Base-by-base conservation (phyloP, 2,888 invertebrate genomes). In the Bugulina stolonifera region DNA sequence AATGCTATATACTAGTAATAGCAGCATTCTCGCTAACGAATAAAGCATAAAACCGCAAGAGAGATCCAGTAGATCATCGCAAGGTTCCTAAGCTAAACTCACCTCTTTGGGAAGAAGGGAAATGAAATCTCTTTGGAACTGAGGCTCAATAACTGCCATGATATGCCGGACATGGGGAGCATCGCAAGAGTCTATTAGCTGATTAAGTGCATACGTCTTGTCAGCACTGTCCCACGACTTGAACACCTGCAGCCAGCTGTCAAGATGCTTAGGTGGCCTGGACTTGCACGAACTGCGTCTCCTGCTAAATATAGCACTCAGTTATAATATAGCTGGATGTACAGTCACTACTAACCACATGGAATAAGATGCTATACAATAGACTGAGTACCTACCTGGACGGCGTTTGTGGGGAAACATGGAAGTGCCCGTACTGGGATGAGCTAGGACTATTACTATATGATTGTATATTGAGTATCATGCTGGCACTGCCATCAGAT, bases 91-190 rank as follows among this genome's bases (percentile, higher is more conserved):
- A n/a, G n/a, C n/a, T n/a, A n/a, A 43, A 43, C 43, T 10, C 80
- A 88, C 88, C 86, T 99, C 99, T 85, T 93, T 92, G 22, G 98
- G 98, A 82, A 99, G 87, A 74, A 95, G 87, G 1, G 95, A 96
- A 80, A 99, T 96, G 82, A 99, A 99, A 84, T 99, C 98, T 71
- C 96, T 88, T 84, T 98, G 97, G 86, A 98, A 97, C 81, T 95
- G 92, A 0, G 98, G 98, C 85, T 98, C 97, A 76, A 99, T 98
- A 29, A 95, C 91, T 84, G 93, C 91, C 93, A 97, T 95, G 92
- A 99, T 93, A 85, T 97, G 93, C 35, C 96, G 90, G 3, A 96
- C 94, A 86, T 97, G 94, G 69, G 92, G 91, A 0, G 94, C 91
- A 77, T 94, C 93, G 86, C 96, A 96, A 72, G 89, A 88, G 74